Evolutionary conservation across 2,797 vertebrate species (phyloP).

Genomic region (Sebastes glaucus): DNA sequence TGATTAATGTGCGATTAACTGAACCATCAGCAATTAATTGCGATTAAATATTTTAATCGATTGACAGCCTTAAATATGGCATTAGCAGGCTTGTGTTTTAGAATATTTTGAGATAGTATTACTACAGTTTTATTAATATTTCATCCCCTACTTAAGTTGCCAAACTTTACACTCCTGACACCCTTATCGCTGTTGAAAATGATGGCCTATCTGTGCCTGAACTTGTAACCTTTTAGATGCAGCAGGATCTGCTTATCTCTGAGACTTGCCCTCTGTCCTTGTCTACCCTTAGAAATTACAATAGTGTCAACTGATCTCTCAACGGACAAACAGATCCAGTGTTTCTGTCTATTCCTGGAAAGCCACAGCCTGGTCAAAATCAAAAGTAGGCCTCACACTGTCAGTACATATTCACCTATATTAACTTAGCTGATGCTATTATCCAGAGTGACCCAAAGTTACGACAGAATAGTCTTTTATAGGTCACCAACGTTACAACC

Average conservation of each 20-base stretch:
- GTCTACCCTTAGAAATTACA: not conserved
- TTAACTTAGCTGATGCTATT: not conserved
- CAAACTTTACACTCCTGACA: not conserved
- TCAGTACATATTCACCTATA: not conserved
- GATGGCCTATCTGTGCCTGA: not conserved
- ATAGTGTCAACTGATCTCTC: not conserved
- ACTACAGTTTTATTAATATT: not conserved
- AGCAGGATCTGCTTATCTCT: not conserved
- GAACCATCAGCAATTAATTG: too few relatives aligned
- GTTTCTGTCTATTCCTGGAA: slow-evolving; percentile 2
- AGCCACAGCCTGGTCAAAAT: not conserved
- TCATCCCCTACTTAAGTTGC: not conserved
- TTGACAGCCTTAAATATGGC: not conserved
- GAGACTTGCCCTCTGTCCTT: not conserved
- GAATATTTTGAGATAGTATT: not conserved
- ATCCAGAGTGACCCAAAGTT: not conserved
- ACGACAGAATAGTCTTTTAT: not conserved
- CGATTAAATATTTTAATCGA: too few relatives aligned
- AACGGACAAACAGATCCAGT: not conserved
- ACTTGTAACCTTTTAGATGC: slow-evolving; percentile 2
- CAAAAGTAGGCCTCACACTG: not conserved
- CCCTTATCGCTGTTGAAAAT: not conserved
- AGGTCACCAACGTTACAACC: not conserved
- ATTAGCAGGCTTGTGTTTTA: not conserved
- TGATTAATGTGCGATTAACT: too few relatives aligned